phyloP scores from a whole-genome alignment of 2,797 vertebrate species.

The Chrosomus eos region DNA sequence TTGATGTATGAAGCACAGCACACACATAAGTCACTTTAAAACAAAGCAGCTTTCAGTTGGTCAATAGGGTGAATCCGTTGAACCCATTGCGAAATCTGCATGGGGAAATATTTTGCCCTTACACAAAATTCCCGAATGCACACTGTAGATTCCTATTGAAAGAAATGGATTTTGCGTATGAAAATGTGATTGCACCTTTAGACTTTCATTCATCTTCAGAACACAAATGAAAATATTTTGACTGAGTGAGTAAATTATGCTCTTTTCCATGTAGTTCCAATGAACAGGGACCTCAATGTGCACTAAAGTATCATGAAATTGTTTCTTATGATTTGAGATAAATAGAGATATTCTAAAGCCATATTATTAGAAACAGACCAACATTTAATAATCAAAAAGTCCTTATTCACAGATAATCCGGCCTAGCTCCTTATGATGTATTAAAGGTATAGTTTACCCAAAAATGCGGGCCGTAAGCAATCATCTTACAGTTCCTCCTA shows the following conservation, averaged over 20 bases:
- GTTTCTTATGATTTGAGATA: not conserved
- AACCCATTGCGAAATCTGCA: not conserved
- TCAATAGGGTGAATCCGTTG: not conserved
- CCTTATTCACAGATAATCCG: not conserved
- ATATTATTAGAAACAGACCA: not conserved
- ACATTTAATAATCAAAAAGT: not conserved
- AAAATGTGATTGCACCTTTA: not conserved
- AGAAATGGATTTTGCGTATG: not conserved
- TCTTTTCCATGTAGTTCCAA: not conserved
- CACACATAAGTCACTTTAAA: not conserved
- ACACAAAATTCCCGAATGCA: not conserved
- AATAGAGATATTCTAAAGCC: not conserved
- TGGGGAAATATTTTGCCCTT: not conserved
- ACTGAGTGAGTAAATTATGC: not conserved
- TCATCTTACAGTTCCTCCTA: too few species aligned
- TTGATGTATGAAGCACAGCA: not conserved
- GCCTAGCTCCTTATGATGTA: not conserved
- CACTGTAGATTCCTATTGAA: not conserved
- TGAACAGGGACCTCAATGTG: not conserved
- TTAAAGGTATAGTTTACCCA: too few species aligned
- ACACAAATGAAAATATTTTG: not conserved
- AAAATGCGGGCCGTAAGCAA: too few species aligned
- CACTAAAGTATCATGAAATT: not conserved
- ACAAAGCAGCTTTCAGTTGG: not conserved
- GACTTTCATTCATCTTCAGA: not conserved